Conservation (phyloP, 2,113 vertebrate genomes). For the Meriones unguiculatus region DNA sequence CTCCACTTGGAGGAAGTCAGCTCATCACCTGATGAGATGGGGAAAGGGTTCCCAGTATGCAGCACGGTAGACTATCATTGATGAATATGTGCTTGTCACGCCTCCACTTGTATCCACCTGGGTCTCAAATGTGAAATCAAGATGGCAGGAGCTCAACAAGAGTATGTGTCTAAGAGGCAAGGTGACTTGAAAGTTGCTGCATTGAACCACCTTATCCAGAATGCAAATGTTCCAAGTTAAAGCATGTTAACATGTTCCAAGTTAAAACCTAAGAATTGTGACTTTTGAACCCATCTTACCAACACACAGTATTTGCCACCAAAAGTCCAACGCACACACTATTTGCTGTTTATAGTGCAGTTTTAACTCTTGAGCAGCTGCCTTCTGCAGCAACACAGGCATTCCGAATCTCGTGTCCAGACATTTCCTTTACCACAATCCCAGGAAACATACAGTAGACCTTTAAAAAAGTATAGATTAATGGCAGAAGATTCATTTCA, state of each 20-base stretch:
- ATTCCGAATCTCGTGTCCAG: background rate
- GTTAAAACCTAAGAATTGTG: background rate
- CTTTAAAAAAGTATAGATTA: slow-evolving; percentile 22
- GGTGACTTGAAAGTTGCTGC: background rate
- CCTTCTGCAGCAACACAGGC: background rate
- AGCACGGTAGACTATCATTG: background rate
- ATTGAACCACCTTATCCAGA: background rate
- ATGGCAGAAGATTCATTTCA: background rate
- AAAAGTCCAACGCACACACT: background rate
- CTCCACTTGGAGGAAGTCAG: background rate
- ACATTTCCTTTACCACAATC: slow-evolving; percentile 33
- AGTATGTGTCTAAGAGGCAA: background rate
- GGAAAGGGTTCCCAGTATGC: background rate
- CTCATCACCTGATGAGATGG: background rate
- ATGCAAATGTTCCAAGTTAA: background rate
- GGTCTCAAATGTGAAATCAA: background rate
- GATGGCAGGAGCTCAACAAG: background rate
- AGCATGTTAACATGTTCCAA: background rate
- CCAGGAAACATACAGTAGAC: background rate
- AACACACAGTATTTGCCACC: background rate
- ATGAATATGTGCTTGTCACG: background rate
- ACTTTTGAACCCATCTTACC: background rate
- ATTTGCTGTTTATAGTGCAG: background rate
- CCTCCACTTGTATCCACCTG: background rate
- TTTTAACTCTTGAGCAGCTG: slow-evolving; percentile 30